A percentile compares a stretch with the other conserved stretches of the same genome.
These are phyloP conservation scores for Phaethornis superciliosus DNA, from an alignment of 2,113 vertebrate genomes.

Conservation along the genomic window DNA sequence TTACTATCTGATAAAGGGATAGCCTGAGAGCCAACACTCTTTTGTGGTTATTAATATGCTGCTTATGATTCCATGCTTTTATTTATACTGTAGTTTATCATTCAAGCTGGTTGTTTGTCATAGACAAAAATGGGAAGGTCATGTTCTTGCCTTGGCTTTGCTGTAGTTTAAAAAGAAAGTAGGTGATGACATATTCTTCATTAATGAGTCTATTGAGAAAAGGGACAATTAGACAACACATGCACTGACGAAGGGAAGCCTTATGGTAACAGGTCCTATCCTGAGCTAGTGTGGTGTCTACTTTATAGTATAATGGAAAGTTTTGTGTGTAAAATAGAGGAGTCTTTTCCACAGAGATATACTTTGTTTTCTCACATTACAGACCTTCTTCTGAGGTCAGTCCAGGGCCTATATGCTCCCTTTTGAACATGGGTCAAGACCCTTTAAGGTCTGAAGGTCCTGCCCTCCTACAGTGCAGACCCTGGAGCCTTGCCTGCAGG, in stretches of 20 bases:
- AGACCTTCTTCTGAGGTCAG: not conserved
- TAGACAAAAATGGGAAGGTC: not conserved
- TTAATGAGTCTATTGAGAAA: not conserved
- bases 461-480: not conserved
- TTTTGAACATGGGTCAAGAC: not conserved
- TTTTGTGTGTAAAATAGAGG: not conserved
- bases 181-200: not conserved
- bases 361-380: not conserved
- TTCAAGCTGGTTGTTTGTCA: not conserved
- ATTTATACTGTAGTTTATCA: constrained; percentile 4
- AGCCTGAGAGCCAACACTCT: constrained; percentile 21
- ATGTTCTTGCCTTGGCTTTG: not conserved
- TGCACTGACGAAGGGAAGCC: not conserved
- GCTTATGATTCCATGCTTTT: constrained; percentile 14
- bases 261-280: not conserved
- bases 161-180: not conserved
- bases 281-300: not conserved
- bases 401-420: not conserved
- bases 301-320: not conserved
- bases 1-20: constrained; percentile 42
- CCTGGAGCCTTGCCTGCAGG: not conserved
- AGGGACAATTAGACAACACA: not conserved
- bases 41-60: not conserved
- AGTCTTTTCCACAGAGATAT: not conserved
- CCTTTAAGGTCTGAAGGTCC: not conserved